These are phyloP conservation scores for Myodes glareolus DNA, from an alignment of 2,113 vertebrate genomes.

Conservation along the genomic window DNA sequence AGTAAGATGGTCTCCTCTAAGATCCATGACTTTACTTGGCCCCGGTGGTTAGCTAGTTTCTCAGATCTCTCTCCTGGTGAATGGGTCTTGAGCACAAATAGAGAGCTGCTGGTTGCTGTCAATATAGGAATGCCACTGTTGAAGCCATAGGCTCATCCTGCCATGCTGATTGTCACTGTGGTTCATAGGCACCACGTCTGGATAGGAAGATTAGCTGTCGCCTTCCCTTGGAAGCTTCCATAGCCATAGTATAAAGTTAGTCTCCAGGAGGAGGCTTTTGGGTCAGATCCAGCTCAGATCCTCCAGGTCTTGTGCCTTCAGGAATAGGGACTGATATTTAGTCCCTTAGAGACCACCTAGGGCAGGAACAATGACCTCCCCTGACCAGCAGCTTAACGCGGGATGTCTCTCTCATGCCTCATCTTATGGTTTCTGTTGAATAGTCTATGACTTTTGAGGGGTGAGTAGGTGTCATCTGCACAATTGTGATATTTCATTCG, in stretches of 20 bases:
- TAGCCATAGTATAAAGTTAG: neutral
- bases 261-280: neutral
- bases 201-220: too few relatives aligned
- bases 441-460: neutral
- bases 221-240: neutral
- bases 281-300: neutral
- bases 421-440: neutral
- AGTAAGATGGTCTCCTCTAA: neutral
- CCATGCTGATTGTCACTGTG: neutral
- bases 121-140: neutral
- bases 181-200: neutral
- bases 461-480: neutral
- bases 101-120: neutral
- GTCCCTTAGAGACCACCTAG: neutral
- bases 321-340: neutral
- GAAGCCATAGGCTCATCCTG: neutral
- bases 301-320: neutral
- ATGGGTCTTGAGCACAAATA: neutral
- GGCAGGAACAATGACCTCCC: neutral
- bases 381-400: neutral
- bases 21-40: neutral
- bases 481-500: neutral
- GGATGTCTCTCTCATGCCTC: neutral
- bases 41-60: neutral
- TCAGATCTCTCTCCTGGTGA: neutral